phyloP scores from a whole-genome alignment of 2,888 invertebrate genomes.

The Fragum fragum region DNA sequence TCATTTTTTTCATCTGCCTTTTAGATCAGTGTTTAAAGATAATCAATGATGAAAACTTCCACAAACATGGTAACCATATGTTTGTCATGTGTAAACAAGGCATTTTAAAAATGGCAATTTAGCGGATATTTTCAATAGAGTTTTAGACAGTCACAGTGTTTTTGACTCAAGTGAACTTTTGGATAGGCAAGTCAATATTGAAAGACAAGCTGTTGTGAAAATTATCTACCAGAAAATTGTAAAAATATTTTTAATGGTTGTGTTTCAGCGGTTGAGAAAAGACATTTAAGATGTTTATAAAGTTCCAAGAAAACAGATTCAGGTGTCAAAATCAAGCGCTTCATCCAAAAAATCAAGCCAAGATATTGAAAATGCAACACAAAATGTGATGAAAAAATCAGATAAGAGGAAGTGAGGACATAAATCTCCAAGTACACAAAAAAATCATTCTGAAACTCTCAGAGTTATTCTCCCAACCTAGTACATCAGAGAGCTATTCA shows the following conservation, averaged over 20 bases:
- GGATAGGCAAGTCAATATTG: background rate
- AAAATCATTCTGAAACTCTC: background rate
- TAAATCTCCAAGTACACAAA: background rate
- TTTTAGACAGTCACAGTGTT: background rate
- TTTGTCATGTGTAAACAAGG: background rate
- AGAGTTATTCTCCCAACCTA: background rate
- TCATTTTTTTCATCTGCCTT: conserved; percentile 38
- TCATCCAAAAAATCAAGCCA: background rate
- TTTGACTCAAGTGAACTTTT: background rate
- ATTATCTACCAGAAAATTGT: conserved; percentile 12
- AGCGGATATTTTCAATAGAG: background rate
- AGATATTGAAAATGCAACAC: background rate
- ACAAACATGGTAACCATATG: conserved; percentile 19
- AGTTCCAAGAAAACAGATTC: conserved; percentile 21
- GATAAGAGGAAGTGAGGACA: background rate
- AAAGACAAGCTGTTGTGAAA: background rate
- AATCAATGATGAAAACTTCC: conserved; percentile 37
- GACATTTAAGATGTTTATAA: conserved; percentile 16
- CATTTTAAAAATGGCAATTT: background rate
- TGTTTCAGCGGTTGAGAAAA: conserved; percentile 27
- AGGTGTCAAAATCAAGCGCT: conserved; percentile 1
- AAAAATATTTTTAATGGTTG: background rate
- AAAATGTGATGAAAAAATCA: background rate
- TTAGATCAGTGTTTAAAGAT: conserved; percentile 33
- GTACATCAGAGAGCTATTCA: background rate